phyloP scores from a whole-genome alignment of 2,113 vertebrate genomes.

The Perccottus glenii region DNA sequence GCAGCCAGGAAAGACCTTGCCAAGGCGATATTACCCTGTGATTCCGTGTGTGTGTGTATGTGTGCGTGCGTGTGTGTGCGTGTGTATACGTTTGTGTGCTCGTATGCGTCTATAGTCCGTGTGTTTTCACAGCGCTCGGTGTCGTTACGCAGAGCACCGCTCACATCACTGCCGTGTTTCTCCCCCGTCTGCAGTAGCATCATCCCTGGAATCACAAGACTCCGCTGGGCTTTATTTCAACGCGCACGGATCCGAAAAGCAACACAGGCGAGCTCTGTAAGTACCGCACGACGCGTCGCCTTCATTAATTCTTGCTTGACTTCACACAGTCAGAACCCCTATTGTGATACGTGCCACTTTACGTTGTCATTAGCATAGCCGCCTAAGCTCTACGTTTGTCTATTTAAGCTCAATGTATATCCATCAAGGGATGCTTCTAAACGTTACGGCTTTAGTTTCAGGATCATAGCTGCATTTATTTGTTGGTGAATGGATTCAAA shows the following conservation, averaged over 20 bases:
- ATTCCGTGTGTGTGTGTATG: not conserved
- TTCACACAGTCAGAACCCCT: constrained; percentile 6
- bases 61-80: not conserved
- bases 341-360: constrained; percentile 1
- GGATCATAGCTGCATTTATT: not conserved
- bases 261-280: constrained; percentile 21
- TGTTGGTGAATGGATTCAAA: not conserved
- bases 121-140: not conserved
- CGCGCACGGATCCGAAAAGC: not conserved
- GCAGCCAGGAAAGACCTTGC: constrained; percentile 29
- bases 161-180: not conserved
- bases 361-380: not conserved
- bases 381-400: not conserved
- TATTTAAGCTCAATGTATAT: no score
- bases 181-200: constrained; percentile 3
- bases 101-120: not conserved
- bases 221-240: constrained; percentile 1
- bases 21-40: constrained; percentile 14
- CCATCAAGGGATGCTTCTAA: not conserved
- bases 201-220: not conserved
- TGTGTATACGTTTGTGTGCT: not conserved
- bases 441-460: not conserved
- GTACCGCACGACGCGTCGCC: not conserved
- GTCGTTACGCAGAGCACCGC: constrained; percentile 8
- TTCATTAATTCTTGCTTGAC: not conserved